Base-by-base conservation (phyloP, 2,888 invertebrate genomes). In the Encarsia formosa region DNA sequence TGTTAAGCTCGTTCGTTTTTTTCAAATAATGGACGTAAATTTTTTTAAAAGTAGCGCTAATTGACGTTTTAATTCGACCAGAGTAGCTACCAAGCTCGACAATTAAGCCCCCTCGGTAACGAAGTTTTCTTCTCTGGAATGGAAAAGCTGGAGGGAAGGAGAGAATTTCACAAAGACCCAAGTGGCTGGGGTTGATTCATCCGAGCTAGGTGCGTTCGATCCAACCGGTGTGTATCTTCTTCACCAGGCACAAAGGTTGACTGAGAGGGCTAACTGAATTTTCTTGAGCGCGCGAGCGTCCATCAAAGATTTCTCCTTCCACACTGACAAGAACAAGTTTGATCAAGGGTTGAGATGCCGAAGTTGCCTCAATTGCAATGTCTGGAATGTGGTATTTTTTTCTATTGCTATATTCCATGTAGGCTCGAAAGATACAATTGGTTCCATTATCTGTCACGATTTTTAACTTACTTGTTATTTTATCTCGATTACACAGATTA, bases 211-310 rank as follows among this genome's bases (percentile, higher is more conserved):
- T 23, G 20, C 39, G 39, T 39, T 39, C 39, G 39, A 20, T 39
- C 22, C 5, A 32, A 26, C 5, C 26, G 26, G 26, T 11, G 26
- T 26, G 11, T n/a, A n/a, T n/a, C 26, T 8, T 26, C 26, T 26
- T 26, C 11, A 26, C 19, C 22, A 15, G 15, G 23, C 23, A 39
- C 39, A 39, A 39, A 39, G 39, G 26, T 26, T 26, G 26, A 6
- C 26, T 26, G 6, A 11, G 6, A 11, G 6, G 66, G 66, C 68
- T 73, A 73, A 73, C 70, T 73, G 65, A 73, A 73, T 73, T 73
- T 73, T 73, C 73, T 73, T 72, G 69, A 72, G 71, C 71, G 67
- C 61, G n/a, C n/a, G 64, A 65, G 66, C 67, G 68, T 70, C 70
- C 71, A 70, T 72, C 71, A 70, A 73, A 73, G 72, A 73, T 73